These are phyloP conservation scores for Acipenser transmontanus DNA, from an alignment of 2,797 vertebrate genomes.

Conservation along the genomic window DNA sequence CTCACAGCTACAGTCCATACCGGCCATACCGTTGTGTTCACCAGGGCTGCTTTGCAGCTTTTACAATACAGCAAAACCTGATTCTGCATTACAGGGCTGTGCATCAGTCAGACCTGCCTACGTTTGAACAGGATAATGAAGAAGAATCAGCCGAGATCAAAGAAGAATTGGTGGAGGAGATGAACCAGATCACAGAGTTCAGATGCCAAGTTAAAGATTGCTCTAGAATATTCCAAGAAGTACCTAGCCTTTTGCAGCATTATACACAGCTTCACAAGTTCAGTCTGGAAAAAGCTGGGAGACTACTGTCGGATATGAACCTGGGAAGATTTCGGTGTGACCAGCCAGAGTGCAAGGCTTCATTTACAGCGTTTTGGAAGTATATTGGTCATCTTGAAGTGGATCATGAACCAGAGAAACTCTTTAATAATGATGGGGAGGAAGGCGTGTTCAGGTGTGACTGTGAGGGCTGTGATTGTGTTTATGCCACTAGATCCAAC, in stretches of 20 bases:
- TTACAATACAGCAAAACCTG: slow-evolving; percentile 91
- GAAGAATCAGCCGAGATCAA: slow-evolving; percentile 62
- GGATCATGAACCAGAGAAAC: slow-evolving; percentile 66
- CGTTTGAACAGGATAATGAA: slow-evolving; percentile 71
- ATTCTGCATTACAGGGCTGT: slow-evolving; percentile 95
- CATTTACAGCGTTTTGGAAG: slow-evolving; percentile 74
- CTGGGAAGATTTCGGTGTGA: slow-evolving; percentile 79
- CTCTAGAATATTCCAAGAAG: slow-evolving; percentile 84
- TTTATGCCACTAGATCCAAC: slow-evolving; percentile 91
- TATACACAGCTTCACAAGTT: slow-evolving; percentile 88
- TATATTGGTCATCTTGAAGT: slow-evolving; percentile 80
- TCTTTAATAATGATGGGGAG: slow-evolving; percentile 51
- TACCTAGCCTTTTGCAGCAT: slow-evolving; percentile 82
- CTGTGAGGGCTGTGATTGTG: slow-evolving; percentile 85
- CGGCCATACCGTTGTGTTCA: slow-evolving; percentile 90
- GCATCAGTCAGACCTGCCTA: slow-evolving; percentile 81
- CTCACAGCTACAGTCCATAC: slow-evolving; percentile 67
- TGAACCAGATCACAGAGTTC: slow-evolving; percentile 71
- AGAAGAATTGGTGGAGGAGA: slow-evolving; percentile 56
- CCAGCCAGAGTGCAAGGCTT: slow-evolving; percentile 72
- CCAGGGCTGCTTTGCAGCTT: slow-evolving; percentile 86
- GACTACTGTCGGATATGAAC: slow-evolving; percentile 62
- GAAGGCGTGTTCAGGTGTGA: slow-evolving; percentile 80
- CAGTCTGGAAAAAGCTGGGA: slow-evolving; percentile 70
- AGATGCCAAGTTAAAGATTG: slow-evolving; percentile 89